phyloP scores from a whole-genome alignment of 2,888 invertebrate genomes.

The Spilarctia lutea region DNA sequence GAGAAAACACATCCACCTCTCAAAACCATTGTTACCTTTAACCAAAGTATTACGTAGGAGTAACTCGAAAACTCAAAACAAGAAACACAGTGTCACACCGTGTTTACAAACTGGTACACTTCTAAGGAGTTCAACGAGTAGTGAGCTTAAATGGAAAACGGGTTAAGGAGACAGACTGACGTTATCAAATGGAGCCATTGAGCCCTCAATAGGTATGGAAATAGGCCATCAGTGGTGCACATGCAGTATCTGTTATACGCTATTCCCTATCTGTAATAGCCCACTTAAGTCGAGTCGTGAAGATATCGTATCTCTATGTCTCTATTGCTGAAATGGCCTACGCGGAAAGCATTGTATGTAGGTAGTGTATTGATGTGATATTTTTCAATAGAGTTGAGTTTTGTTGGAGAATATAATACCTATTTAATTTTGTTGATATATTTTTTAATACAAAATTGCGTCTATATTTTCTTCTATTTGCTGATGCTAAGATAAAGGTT shows the following conservation, averaged over 20 bases:
- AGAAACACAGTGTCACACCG: slow-evolving; percentile 28
- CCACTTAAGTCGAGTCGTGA: slow-evolving; percentile 61
- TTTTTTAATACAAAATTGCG: background rate
- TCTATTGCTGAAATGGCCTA: slow-evolving; percentile 63
- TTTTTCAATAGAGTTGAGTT: slow-evolving; percentile 48
- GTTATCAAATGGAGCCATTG: slow-evolving; percentile 58
- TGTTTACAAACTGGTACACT: slow-evolving; percentile 17
- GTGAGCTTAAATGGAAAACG: slow-evolving; percentile 50
- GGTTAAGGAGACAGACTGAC: slow-evolving; percentile 44
- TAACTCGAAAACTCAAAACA: slow-evolving; percentile 19
- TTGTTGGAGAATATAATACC: slow-evolving; percentile 38
- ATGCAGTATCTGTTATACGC: slow-evolving; percentile 65
- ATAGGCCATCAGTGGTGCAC: slow-evolving; percentile 68
- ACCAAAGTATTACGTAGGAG: slow-evolving; percentile 54
- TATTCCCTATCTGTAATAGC: slow-evolving; percentile 73
- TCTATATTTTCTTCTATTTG: background rate
- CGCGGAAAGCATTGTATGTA: slow-evolving; percentile 42
- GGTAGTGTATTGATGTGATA: slow-evolving; percentile 46
- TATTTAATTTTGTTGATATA: slow-evolving; percentile 13
- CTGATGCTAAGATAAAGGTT: background rate
- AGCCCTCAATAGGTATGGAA: slow-evolving; percentile 71
- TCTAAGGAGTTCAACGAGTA: slow-evolving; percentile 13
- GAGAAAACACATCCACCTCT: slow-evolving; percentile 51
- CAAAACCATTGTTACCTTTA: slow-evolving; percentile 48
- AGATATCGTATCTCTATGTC: slow-evolving; percentile 71